Conservation (phyloP, 2,888 invertebrate genomes). For the Tenthredo amoena region DNA sequence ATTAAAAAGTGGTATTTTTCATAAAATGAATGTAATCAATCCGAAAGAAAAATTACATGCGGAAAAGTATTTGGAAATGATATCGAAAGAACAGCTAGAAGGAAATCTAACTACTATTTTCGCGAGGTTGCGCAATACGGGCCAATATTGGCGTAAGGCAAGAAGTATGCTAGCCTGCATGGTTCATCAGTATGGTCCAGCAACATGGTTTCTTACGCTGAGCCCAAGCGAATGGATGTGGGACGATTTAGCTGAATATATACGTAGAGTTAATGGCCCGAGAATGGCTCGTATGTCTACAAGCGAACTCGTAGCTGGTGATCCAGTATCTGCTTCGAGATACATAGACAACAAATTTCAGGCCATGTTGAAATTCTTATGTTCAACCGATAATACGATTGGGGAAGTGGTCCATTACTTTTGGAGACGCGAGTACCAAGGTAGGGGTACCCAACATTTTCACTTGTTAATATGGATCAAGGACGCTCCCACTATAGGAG, state of each 20-base stretch:
- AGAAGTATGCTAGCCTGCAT: slow-evolving; percentile 61
- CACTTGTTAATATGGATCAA: slow-evolving; percentile 64
- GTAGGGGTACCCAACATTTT: slow-evolving; percentile 61
- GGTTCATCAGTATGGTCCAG: too few relatives aligned
- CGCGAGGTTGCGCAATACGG: slow-evolving; percentile 61
- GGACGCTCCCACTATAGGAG: slow-evolving; percentile 59
- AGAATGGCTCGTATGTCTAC: slow-evolving; percentile 57
- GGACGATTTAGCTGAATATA: too few relatives aligned
- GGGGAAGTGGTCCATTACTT: slow-evolving; percentile 57
- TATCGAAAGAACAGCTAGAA: background rate
- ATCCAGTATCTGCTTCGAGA: slow-evolving; percentile 68
- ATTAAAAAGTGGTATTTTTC: too few relatives aligned
- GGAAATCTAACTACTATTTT: too few relatives aligned
- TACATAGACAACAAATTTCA: slow-evolving; percentile 69
- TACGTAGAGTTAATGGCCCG: background rate
- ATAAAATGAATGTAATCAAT: too few relatives aligned
- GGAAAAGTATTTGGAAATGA: too few relatives aligned
- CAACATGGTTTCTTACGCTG: too few relatives aligned
- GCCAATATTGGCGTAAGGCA: slow-evolving; percentile 60
- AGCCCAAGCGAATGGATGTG: too few relatives aligned
- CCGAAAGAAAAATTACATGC: too few relatives aligned
- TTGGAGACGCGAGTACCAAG: slow-evolving; percentile 60
- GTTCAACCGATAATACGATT: slow-evolving; percentile 58
- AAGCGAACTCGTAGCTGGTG: slow-evolving; percentile 65
- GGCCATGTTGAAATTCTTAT: slow-evolving; percentile 65